phyloP scores from a whole-genome alignment of 2,888 invertebrate species.

The Trachelus tabidus region DNA sequence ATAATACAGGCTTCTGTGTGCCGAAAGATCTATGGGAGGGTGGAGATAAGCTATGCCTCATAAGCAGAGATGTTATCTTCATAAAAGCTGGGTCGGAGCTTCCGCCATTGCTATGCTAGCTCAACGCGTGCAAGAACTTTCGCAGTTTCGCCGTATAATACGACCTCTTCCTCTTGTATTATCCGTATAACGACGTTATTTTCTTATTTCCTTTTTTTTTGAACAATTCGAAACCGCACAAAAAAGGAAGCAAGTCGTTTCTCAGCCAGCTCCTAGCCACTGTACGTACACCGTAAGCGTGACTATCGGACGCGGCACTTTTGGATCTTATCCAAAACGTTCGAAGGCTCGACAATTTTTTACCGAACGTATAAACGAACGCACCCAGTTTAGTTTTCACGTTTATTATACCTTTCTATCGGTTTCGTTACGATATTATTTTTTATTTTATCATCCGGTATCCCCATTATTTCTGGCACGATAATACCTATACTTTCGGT shows the following conservation, averaged over 20 bases:
- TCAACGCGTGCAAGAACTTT: conserved; percentile 26
- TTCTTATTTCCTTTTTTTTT: not conserved
- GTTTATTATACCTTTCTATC: not conserved
- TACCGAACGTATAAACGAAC: not conserved
- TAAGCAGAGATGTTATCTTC: conserved; percentile 52
- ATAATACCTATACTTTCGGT: not conserved
- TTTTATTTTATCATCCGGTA: not conserved
- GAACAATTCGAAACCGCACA: not conserved
- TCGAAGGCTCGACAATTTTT: not conserved
- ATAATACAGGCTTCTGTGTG: conserved; percentile 40
- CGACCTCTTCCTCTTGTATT: conserved; percentile 16
- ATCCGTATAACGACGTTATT: not conserved
- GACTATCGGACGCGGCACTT: not conserved
- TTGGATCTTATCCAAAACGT: not conserved
- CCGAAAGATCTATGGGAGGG: conserved; percentile 44
- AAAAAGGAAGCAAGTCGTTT: not conserved
- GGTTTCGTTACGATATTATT: not conserved
- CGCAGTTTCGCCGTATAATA: conserved; percentile 25
- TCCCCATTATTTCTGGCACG: not conserved
- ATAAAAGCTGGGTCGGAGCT: conserved; percentile 36
- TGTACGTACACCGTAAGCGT: not conserved
- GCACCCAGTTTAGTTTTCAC: not conserved
- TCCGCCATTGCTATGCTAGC: conserved; percentile 25
- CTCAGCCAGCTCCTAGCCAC: not conserved
- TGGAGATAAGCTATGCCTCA: conserved; percentile 44